Evolutionary conservation across 2,113 vertebrate species (phyloP).

Genomic region (Hyperoodon ampullatus): DNA sequence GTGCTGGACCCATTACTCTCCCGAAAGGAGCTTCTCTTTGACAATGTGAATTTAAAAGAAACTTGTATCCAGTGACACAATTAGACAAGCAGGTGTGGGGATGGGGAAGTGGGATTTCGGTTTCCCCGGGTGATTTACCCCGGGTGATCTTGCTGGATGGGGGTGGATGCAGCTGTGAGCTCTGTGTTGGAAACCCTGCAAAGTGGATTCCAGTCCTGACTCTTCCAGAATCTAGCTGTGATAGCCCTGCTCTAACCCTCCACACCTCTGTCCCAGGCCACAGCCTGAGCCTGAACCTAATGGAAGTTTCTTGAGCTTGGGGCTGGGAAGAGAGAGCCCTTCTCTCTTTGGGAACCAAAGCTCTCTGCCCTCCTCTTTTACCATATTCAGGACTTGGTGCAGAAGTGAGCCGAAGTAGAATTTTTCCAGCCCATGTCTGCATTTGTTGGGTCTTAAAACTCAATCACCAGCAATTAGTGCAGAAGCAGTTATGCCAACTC

Average conservation of each 20-base stretch:
- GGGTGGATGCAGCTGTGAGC: not conserved
- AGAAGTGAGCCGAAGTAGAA: not conserved
- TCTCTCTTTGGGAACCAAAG: not conserved
- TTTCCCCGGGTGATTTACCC: not conserved
- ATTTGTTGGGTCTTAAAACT: not conserved
- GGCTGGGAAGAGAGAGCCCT: not conserved
- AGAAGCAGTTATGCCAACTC: slow-evolving; percentile 33
- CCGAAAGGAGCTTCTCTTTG: not conserved
- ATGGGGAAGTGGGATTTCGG: not conserved
- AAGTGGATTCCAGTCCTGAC: not conserved
- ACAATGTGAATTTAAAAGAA: not conserved
- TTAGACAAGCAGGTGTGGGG: not conserved
- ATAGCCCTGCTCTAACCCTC: not conserved
- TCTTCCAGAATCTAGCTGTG: no score
- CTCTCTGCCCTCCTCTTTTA: not conserved
- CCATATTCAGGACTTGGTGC: not conserved
- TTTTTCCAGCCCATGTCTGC: not conserved
- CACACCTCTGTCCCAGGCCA: not conserved
- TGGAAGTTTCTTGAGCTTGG: not conserved
- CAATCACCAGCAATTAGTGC: slow-evolving; percentile 10
- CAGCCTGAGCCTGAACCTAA: not conserved
- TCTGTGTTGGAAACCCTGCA: not conserved
- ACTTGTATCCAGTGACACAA: not conserved
- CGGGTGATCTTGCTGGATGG: not conserved
- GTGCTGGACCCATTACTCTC: not conserved